A percentile compares a stretch with the other conserved stretches of the same genome.
Evolutionary conservation across 2,113 vertebrate species (phyloP).

Genomic region (Gymnobelideus leadbeateri): DNA sequence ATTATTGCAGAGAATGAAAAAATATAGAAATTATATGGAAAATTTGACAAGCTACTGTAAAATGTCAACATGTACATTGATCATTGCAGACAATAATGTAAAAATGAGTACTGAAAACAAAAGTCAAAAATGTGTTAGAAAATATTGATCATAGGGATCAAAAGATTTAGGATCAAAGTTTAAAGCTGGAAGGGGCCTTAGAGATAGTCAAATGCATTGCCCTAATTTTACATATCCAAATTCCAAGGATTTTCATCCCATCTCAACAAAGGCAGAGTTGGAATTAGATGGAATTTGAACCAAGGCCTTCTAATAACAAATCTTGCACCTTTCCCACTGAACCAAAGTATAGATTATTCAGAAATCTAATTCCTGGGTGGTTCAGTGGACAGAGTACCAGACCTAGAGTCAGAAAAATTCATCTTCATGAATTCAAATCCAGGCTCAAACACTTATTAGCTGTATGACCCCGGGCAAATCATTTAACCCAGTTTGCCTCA

Average conservation of each 20-base stretch:
- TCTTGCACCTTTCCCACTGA: background rate
- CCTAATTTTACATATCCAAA: background rate
- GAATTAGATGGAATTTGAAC: background rate
- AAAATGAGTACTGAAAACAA: too few species aligned
- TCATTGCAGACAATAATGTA: too few species aligned
- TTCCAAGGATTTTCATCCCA: background rate
- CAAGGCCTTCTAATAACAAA: background rate
- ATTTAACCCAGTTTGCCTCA: too few species aligned
- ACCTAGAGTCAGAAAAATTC: too few species aligned
- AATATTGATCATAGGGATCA: background rate
- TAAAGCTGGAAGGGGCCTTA: background rate
- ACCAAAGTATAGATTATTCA: background rate
- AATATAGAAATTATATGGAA: too few species aligned
- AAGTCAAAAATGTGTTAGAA: background rate
- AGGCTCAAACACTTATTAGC: too few species aligned
- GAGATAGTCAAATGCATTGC: background rate
- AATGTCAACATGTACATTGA: too few species aligned
- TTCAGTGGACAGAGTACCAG: too few species aligned
- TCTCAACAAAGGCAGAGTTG: background rate
- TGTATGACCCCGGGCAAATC: too few species aligned
- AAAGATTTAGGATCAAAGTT: background rate
- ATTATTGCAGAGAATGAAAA: too few species aligned
- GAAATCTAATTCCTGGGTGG: background rate
- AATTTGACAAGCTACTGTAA: too few species aligned
- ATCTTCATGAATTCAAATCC: too few species aligned